A percentile compares a stretch with the other conserved stretches of the same genome.
phyloP scores from a whole-genome alignment of 2,113 vertebrate genomes.

The Potamarius usumacintae region DNA sequence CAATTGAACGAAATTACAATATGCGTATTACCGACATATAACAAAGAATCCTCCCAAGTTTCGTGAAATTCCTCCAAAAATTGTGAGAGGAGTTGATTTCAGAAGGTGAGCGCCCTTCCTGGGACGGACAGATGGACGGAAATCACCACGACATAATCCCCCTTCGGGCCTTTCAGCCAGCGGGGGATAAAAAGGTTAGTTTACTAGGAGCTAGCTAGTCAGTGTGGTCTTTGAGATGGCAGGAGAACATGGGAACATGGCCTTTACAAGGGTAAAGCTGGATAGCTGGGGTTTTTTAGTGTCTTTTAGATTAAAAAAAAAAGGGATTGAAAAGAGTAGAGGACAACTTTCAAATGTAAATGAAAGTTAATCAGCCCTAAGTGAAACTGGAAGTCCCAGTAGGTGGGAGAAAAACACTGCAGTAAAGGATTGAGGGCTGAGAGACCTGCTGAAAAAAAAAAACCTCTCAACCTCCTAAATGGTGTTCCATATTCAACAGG shows the following conservation, averaged over 20 bases:
- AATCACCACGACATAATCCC: too few relatives aligned
- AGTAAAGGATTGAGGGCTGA: neutral
- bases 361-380: neutral
- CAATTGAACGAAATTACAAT: too few relatives aligned
- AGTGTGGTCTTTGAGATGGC: neutral
- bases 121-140: too few relatives aligned
- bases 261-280: neutral
- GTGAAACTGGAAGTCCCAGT: constrained; percentile 8
- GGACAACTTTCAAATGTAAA: neutral
- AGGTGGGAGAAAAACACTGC: neutral
- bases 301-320: neutral
- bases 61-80: too few relatives aligned
- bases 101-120: too few relatives aligned
- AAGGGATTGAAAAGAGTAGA: neutral
- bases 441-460: neutral
- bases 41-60: too few relatives aligned
- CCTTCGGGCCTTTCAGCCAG: too few relatives aligned
- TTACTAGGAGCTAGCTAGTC: neutral
- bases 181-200: neutral
- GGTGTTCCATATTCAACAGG: constrained; percentile 28
- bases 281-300: neutral
- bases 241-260: neutral
- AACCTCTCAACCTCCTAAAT: neutral
- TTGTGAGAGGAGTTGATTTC: too few relatives aligned
- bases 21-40: too few relatives aligned